A percentile compares a stretch with the other conserved stretches of the same genome.
Evolutionary conservation across 2,113 vertebrate species (phyloP).

Genomic region (Hippoglossus stenolepis): DNA sequence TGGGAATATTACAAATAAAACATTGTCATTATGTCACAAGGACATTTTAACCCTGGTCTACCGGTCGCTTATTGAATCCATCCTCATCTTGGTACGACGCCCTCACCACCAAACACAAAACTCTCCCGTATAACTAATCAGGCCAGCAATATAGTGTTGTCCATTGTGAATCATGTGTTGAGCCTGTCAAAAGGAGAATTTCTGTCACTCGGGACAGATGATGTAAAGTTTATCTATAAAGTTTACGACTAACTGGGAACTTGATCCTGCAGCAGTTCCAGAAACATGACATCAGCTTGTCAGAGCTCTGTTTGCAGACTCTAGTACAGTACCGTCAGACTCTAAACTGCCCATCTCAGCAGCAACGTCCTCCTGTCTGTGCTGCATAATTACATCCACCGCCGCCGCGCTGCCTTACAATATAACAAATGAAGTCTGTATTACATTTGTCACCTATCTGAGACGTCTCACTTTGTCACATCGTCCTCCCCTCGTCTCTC

Average conservation of each 20-base stretch:
- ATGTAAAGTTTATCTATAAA: too few relatives aligned
- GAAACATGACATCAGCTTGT: conserved; percentile 1
- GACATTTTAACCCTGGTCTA: too few relatives aligned
- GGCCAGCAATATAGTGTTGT: too few relatives aligned
- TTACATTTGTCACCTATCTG: conserved; percentile 65
- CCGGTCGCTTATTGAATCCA: too few relatives aligned
- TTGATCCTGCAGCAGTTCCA: not conserved
- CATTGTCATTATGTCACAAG: not conserved
- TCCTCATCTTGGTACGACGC: too few relatives aligned
- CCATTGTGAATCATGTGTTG: too few relatives aligned
- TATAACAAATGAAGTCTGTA: conserved; percentile 57
- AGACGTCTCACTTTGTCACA: conserved; percentile 69
- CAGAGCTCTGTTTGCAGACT: conserved; percentile 11
- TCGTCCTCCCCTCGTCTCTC: conserved; percentile 67
- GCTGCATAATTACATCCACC: conserved; percentile 46
- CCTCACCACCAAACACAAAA: too few relatives aligned
- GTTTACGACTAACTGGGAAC: not conserved
- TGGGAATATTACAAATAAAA: not conserved
- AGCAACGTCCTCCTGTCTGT: not conserved
- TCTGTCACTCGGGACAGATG: too few relatives aligned
- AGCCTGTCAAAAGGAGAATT: too few relatives aligned
- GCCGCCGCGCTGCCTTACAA: conserved; percentile 23
- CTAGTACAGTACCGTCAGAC: conserved; percentile 8
- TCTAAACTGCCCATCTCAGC: conserved; percentile 33
- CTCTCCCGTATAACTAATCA: too few relatives aligned